Evolutionary conservation across 2,888 invertebrate species (phyloP).

Genomic region (Agriopis aurantiaria): DNA sequence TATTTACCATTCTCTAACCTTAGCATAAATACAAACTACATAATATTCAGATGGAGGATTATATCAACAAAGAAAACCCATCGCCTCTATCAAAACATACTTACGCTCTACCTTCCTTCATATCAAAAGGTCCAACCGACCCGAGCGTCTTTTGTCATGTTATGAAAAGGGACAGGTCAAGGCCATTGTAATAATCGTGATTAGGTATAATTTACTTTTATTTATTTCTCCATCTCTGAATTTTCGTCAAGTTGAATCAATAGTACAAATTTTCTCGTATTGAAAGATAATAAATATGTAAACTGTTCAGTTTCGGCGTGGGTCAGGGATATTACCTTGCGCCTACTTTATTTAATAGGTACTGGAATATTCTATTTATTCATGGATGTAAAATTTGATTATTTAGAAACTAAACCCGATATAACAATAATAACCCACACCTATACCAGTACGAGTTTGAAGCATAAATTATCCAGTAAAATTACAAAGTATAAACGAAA

Average conservation of each 20-base stretch:
- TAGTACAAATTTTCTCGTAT: not conserved
- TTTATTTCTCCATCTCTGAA: not conserved
- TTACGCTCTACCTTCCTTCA: not conserved
- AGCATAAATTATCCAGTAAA: too few relatives aligned
- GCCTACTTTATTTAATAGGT: not conserved
- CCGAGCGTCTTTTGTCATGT: slow-evolving; percentile 15
- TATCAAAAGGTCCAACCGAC: slow-evolving; percentile 10
- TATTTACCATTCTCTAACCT: not conserved
- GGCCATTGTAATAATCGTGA: slow-evolving; percentile 11
- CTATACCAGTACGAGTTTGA: too few relatives aligned
- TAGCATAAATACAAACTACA: not conserved
- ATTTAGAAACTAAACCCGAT: not conserved
- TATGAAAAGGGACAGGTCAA: slow-evolving; percentile 16
- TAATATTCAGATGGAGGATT: slow-evolving; percentile 7
- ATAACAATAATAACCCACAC: not conserved
- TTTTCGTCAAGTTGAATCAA: too few relatives aligned
- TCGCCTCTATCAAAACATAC: slow-evolving; percentile 17
- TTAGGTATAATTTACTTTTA: slow-evolving; percentile 6
- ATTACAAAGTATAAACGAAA: too few relatives aligned
- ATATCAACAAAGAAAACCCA: slow-evolving; percentile 11
- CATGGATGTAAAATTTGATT: not conserved
- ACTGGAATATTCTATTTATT: not conserved
- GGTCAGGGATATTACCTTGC: not conserved
- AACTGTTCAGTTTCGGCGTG: not conserved
- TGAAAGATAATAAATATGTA: not conserved